phyloP scores from a whole-genome alignment of 2,797 vertebrate species.

The Podargus strigoides region DNA sequence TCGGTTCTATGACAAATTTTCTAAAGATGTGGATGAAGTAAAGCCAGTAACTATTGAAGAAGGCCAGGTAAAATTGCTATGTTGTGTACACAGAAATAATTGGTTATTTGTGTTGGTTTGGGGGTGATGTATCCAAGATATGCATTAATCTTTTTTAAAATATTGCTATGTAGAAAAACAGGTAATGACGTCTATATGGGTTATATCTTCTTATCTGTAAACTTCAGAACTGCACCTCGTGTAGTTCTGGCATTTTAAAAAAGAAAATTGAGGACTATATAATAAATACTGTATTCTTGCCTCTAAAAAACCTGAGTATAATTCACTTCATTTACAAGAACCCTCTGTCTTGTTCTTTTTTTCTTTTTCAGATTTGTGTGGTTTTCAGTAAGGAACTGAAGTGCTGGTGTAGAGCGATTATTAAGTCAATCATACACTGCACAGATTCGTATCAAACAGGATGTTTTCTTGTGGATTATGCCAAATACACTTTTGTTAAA shows the following conservation, averaged over 20 bases:
- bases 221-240: not conserved
- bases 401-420: constrained; percentile 76
- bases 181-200: rapidly evolving
- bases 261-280: not conserved
- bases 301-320: not conserved
- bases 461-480: constrained; percentile 80
- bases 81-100: not conserved
- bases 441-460: constrained; percentile 44
- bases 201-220: not conserved
- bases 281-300: not conserved
- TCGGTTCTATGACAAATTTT: constrained; percentile 60
- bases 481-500: constrained; percentile 62
- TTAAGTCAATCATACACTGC: constrained; percentile 59
- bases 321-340: rapidly evolving
- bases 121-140: not conserved
- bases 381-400: constrained; percentile 71
- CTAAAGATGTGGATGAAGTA: constrained; percentile 20
- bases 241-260: not conserved
- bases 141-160: not conserved
- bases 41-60: constrained; percentile 60
- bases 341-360: not conserved
- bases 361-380: constrained; percentile 67
- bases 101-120: not conserved
- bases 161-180: not conserved
- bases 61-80: constrained; percentile 70